Evolutionary conservation across 2,888 invertebrate genomes (phyloP).

Genomic region (Trachelus iudaicus): DNA sequence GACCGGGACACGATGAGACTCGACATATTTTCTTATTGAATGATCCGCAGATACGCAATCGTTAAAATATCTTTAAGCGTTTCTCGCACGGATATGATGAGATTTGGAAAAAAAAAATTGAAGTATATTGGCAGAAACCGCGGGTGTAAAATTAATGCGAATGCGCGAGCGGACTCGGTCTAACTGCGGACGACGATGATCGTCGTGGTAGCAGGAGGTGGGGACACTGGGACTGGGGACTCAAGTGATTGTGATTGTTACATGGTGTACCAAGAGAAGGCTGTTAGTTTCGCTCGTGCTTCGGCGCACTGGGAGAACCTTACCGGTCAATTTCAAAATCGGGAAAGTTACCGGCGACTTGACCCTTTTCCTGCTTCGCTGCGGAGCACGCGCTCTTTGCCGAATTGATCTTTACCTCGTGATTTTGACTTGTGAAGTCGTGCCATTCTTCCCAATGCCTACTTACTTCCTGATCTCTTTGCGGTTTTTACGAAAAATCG

Average conservation of each 20-base stretch:
- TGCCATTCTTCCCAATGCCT: neutral
- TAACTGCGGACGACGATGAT: slow-evolving; percentile 61
- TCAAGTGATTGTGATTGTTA: slow-evolving; percentile 23
- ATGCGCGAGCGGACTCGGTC: slow-evolving; percentile 64
- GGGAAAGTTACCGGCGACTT: slow-evolving; percentile 36
- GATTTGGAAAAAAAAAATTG: neutral
- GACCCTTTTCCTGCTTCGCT: slow-evolving; percentile 14
- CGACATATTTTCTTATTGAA: neutral
- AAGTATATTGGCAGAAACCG: slow-evolving; percentile 11
- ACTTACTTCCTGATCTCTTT: neutral
- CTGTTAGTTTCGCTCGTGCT: slow-evolving; percentile 13
- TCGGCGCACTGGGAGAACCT: slow-evolving; percentile 6
- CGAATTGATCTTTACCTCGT: neutral
- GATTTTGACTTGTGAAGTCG: neutral
- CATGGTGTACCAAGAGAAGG: slow-evolving; percentile 25
- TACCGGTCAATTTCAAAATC: slow-evolving; percentile 40
- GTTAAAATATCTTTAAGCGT: neutral
- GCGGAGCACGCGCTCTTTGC: neutral
- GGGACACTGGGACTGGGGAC: slow-evolving; percentile 44
- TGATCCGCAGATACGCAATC: neutral
- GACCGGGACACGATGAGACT: neutral
- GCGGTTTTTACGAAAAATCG: neutral
- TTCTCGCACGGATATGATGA: neutral
- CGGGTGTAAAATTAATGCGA: slow-evolving; percentile 56
- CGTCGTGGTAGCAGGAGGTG: slow-evolving; percentile 39